phyloP scores from a whole-genome alignment of 1,140 invertebrate species.

The Akabosia matsudoensis region DNA sequence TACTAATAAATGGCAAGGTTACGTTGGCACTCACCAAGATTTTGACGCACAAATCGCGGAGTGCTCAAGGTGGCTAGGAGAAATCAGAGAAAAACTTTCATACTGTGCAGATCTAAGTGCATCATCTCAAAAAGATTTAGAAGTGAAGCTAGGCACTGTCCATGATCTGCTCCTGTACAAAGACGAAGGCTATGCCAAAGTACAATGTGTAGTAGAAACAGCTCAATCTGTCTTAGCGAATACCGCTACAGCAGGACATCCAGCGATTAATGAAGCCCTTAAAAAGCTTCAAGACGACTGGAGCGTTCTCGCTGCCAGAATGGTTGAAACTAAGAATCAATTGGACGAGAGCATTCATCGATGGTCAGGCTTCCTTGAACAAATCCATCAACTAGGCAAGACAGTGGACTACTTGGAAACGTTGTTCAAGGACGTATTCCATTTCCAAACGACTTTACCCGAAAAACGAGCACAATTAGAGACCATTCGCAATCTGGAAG shows the following conservation, averaged over 20 bases:
- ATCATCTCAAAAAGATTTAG: conserved; percentile 76
- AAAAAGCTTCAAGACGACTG: conserved; percentile 83
- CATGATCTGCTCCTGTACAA: conserved; percentile 77
- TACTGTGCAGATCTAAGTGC: conserved; percentile 78
- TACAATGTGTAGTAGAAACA: conserved; percentile 78
- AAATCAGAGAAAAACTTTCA: conserved; percentile 76
- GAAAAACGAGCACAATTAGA: conserved; percentile 83
- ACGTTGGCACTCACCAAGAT: conserved; percentile 82
- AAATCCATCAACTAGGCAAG: conserved; percentile 79
- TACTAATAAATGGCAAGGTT: conserved; percentile 84
- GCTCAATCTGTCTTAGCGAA: conserved; percentile 89
- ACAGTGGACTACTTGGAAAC: conserved; percentile 73
- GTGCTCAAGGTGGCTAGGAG: conserved; percentile 77
- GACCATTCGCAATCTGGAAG: conserved; percentile 70
- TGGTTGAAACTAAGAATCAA: conserved; percentile 76
- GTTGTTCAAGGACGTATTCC: conserved; percentile 67
- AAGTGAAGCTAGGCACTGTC: conserved; percentile 76
- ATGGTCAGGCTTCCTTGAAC: conserved; percentile 82
- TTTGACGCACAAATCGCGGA: conserved; percentile 76
- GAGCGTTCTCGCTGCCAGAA: conserved; percentile 78
- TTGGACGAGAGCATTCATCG: conserved; percentile 85
- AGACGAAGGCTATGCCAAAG: conserved; percentile 85
- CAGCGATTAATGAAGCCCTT: conserved; percentile 76
- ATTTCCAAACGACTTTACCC: conserved; percentile 72
- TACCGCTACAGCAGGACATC: conserved; percentile 81